These are phyloP conservation scores for Orthosia cruda DNA, from an alignment of 2,888 invertebrate species.

Conservation along the genomic window DNA sequence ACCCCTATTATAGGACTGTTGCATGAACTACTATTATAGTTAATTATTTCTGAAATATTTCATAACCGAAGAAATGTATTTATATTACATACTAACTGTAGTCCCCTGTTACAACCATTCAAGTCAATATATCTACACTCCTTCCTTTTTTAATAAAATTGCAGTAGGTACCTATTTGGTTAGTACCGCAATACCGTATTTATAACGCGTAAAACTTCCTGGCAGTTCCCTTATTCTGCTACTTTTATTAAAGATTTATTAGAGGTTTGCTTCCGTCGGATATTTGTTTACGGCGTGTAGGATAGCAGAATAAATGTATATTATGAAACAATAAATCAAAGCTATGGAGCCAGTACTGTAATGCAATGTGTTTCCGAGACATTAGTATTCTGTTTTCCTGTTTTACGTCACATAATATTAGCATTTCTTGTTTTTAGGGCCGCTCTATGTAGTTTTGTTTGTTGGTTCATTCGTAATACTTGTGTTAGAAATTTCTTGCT, in stretches of 20 bases:
- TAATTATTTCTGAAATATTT: too few species aligned
- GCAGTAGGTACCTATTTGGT: background rate
- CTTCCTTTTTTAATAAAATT: slow-evolving; percentile 4
- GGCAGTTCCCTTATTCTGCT: slow-evolving; percentile 66
- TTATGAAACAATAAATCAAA: slow-evolving; percentile 72
- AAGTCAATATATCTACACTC: background rate
- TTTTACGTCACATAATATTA: slow-evolving; percentile 56
- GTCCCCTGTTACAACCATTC: background rate
- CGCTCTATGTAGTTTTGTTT: slow-evolving; percentile 46
- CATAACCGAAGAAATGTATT: too few species aligned
- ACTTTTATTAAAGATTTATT: slow-evolving; percentile 75
- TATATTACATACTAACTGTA: too few species aligned
- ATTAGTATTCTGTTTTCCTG: slow-evolving; percentile 67
- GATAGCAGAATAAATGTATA: slow-evolving; percentile 69
- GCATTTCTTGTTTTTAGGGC: slow-evolving; percentile 66
- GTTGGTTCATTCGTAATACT: slow-evolving; percentile 23
- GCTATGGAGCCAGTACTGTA: slow-evolving; percentile 59
- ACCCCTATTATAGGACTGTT: too few species aligned
- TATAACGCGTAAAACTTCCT: slow-evolving; percentile 66
- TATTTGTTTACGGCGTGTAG: slow-evolving; percentile 75
- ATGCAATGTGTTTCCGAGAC: slow-evolving; percentile 67
- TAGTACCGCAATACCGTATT: slow-evolving; percentile 53
- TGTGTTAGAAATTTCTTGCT: slow-evolving; percentile 32
- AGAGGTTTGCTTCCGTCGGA: slow-evolving; percentile 68
- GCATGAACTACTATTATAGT: too few species aligned